Evolutionary conservation across 2,888 invertebrate genomes (phyloP).

Genomic region (Agrochola litura): DNA sequence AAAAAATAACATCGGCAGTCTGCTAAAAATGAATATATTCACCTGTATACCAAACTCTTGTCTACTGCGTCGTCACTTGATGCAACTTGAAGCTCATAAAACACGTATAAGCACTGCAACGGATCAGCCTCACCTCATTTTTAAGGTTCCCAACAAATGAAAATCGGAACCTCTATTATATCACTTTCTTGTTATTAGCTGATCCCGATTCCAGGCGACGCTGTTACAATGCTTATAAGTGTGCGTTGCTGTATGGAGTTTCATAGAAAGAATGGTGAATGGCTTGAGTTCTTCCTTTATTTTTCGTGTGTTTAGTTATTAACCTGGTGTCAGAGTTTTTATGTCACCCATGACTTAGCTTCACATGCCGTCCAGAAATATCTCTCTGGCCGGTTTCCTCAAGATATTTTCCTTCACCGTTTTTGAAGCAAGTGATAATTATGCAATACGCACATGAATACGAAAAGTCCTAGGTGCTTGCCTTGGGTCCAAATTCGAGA

Average conservation of each 20-base stretch:
- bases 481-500: too few relatives aligned
- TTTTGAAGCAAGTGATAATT: too few relatives aligned
- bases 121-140: not conserved
- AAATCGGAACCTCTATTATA: not conserved
- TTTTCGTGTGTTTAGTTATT: too few relatives aligned
- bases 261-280: not conserved
- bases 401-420: too few relatives aligned
- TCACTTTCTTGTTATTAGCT: too few relatives aligned
- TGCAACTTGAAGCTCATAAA: not conserved
- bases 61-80: not conserved
- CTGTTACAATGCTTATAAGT: not conserved
- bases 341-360: too few relatives aligned
- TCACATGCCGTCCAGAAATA: too few relatives aligned
- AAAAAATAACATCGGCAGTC: not conserved
- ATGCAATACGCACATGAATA: too few relatives aligned
- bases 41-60: not conserved
- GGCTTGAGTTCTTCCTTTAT: not conserved
- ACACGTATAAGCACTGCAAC: not conserved
- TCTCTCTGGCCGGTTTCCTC: too few relatives aligned
- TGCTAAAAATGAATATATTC: not conserved
- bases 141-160: not conserved
- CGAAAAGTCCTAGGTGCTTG: too few relatives aligned
- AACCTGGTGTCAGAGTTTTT: too few relatives aligned
- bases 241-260: not conserved
- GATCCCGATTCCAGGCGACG: too few relatives aligned